A percentile compares a stretch with the other conserved stretches of the same genome.
These are phyloP conservation scores for Dysmachus trigonus DNA, from an alignment of 2,888 invertebrate genomes.

Conservation along the genomic window DNA sequence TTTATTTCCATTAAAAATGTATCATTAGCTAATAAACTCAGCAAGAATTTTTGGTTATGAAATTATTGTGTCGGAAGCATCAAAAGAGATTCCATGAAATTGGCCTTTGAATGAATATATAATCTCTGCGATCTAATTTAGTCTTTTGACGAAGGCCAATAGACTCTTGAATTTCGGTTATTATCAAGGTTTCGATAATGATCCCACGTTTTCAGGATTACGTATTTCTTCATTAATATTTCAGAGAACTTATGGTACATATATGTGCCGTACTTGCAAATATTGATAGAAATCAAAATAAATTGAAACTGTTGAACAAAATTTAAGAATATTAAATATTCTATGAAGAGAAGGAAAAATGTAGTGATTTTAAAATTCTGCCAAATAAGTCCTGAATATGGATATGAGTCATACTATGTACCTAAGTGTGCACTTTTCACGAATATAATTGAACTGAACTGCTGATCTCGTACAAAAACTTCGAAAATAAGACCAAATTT, in stretches of 20 bases:
- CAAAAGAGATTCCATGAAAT: not conserved
- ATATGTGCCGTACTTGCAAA: not conserved
- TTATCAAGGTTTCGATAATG: not conserved
- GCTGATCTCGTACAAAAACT: too few species aligned
- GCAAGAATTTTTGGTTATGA: not conserved
- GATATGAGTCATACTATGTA: too few species aligned
- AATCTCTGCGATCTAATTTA: not conserved
- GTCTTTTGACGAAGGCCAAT: not conserved
- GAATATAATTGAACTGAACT: too few species aligned
- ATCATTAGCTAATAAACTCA: not conserved
- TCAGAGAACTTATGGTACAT: too few species aligned
- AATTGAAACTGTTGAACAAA: too few species aligned
- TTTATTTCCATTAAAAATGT: not conserved
- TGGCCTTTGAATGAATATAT: not conserved
- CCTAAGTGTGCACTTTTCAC: too few species aligned
- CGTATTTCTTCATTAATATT: not conserved
- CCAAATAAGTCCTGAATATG: too few species aligned
- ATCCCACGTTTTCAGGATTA: not conserved
- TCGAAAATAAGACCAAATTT: too few species aligned
- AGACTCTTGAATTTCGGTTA: not conserved
- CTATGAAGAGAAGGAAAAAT: too few species aligned
- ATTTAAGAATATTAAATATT: too few species aligned
- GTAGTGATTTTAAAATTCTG: too few species aligned
- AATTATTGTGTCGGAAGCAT: not conserved
- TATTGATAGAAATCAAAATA: not conserved